These are phyloP conservation scores for Macrotrachela quadricornifera DNA, from an alignment of 1,140 invertebrate species.

Conservation along the genomic window DNA sequence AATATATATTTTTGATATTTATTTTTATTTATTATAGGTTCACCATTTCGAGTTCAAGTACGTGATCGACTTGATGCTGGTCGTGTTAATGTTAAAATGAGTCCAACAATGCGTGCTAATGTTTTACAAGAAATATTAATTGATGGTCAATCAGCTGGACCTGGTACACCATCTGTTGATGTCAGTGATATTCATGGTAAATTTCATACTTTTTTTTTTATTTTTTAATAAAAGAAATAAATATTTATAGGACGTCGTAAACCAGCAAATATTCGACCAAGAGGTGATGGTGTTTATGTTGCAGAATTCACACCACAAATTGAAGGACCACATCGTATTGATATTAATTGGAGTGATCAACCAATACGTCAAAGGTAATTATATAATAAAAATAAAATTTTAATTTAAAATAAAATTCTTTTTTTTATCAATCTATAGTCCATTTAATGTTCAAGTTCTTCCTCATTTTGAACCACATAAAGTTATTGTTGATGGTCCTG, in stretches of 20 bases:
- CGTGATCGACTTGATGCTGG: slow-evolving; percentile 41
- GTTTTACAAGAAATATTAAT: slow-evolving; percentile 47
- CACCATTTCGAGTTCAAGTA: slow-evolving; percentile 37
- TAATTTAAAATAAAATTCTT: no score
- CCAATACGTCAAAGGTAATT: slow-evolving; percentile 34
- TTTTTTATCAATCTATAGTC: no score
- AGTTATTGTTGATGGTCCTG: slow-evolving; percentile 48
- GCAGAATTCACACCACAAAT: slow-evolving; percentile 54
- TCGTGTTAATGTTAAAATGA: slow-evolving; percentile 35
- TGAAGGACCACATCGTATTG: slow-evolving; percentile 50
- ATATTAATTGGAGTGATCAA: slow-evolving; percentile 50
- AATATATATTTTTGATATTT: no score
- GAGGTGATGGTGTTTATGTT: slow-evolving; percentile 50
- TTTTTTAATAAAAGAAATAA: no score
- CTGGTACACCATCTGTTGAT: slow-evolving; percentile 6
- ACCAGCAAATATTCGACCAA: slow-evolving; percentile 9
- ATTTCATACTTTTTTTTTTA: neutral
- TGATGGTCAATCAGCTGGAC: slow-evolving; percentile 46
- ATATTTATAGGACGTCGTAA: no score
- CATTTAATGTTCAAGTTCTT: slow-evolving; percentile 50
- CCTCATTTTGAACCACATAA: slow-evolving; percentile 54
- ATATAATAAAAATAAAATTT: no score
- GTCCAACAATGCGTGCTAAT: slow-evolving; percentile 4
- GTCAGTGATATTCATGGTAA: slow-evolving; percentile 1
- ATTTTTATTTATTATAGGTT: slow-evolving; percentile 2